Conservation (phyloP, 2,113 vertebrate species). For the Periophthalmus modestus region DNA sequence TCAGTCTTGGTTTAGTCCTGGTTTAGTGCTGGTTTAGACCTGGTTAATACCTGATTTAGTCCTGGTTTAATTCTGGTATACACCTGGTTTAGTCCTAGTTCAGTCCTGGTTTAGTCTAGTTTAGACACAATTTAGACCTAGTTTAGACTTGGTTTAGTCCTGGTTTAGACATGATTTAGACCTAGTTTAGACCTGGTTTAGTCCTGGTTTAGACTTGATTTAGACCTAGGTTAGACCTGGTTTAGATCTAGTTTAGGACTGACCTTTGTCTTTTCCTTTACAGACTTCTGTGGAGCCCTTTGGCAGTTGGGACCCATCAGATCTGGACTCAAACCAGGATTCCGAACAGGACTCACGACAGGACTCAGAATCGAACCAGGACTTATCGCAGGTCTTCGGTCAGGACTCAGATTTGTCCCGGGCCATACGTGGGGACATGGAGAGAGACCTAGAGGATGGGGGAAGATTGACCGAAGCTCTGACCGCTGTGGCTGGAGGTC, state of each 20-base stretch:
- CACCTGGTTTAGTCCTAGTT: background rate
- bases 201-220: background rate
- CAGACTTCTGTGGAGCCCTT: background rate
- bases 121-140: background rate
- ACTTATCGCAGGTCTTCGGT: background rate
- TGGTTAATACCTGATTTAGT: no score
- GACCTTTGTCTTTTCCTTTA: background rate
- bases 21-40: no score
- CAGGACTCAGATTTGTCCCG: background rate
- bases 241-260: background rate
- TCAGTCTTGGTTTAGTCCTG: no score
- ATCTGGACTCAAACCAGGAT: background rate
- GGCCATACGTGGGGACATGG: background rate
- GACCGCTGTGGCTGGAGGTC: background rate
- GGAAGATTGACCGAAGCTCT: background rate
- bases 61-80: no score
- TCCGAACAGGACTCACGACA: background rate
- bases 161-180: background rate
- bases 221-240: background rate
- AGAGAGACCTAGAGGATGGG: background rate
- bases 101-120: background rate
- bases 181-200: background rate
- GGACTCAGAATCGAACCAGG: background rate
- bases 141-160: background rate
- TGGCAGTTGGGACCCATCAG: background rate